Percentiles rank a stretch among this genome's conserved stretches.
phyloP scores from a whole-genome alignment of 2,797 vertebrate species.

The Silurus aristotelis region DNA sequence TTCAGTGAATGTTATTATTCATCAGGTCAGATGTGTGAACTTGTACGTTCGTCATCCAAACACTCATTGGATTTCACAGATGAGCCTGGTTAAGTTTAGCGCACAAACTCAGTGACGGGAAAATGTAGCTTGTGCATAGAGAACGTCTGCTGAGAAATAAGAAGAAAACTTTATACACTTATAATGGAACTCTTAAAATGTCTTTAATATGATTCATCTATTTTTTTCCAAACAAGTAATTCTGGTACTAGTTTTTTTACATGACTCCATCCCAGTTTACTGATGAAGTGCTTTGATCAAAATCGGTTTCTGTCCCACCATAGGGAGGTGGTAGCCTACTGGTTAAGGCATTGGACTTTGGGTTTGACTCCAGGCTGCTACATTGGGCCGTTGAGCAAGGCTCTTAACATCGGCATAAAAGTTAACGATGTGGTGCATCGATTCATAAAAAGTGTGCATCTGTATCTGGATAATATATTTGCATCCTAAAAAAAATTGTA shows the following conservation, averaged over 20 bases:
- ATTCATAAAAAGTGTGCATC: too few relatives aligned
- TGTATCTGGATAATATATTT: too few relatives aligned
- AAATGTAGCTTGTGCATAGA: conserved; percentile 3
- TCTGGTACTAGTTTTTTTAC: background rate
- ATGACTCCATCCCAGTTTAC: background rate
- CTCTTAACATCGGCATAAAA: too few relatives aligned
- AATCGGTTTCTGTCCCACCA: background rate
- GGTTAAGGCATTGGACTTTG: too few relatives aligned
- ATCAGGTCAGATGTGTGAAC: conserved; percentile 13
- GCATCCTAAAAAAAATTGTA: too few relatives aligned
- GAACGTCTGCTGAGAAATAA: background rate
- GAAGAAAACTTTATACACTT: background rate
- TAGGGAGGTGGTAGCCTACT: background rate
- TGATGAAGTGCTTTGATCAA: background rate
- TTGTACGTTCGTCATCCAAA: background rate
- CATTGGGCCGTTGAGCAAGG: too few relatives aligned
- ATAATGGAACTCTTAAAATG: too few relatives aligned
- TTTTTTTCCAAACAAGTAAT: background rate
- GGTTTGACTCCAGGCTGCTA: too few relatives aligned
- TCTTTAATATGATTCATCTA: background rate
- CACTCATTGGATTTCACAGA: conserved; percentile 25
- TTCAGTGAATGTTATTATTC: conserved; percentile 5
- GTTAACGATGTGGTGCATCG: too few relatives aligned
- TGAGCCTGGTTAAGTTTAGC: conserved; percentile 8
- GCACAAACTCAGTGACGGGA: background rate